Base-by-base conservation (phyloP, 2,888 invertebrate species). In the Antitype chi region DNA sequence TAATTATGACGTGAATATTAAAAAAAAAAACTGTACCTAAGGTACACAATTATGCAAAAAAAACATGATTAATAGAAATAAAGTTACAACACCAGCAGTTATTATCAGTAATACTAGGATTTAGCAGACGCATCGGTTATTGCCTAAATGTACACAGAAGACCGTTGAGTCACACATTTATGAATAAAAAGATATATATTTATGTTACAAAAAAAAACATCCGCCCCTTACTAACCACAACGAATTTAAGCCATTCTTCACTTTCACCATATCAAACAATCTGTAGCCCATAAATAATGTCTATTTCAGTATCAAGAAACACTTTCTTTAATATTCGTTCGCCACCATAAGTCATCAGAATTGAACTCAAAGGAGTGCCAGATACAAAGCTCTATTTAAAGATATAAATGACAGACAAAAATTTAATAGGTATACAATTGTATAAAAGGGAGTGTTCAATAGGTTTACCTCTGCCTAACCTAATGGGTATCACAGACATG, bases 181-280 rank as follows among this genome's bases (percentile, higher is more conserved):
- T 28, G n/a, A 6, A 25, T 17, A 57, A 7, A 15, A 0, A 57
- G n/a, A 55, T 55, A 55, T n/a, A 25, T 25, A 57, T 25, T 0
- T 25, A 57, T 6, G 13, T 57, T 20, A 38, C 6, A 9, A 59
- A 52, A 38, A 17, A 60, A 52, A 32, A 47, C 25, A 25, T 52
- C 20, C 6, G 20, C 4, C 5, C n/a, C 17, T 43, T 17, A 28
- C 11, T 13, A 75, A 59, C 43, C 55, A 43, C 32, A 67, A 62
- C 69, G 17, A 62, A 70, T 25, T 49, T 23, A 63, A 52, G 15
- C 52, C 57, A 81, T 64, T 74, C 17, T 49, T 69, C 71, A 71
- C 59, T 53, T 73, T 68, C 57, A 32, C 59, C n/a, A 55, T 70
- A 76, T 81, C 68, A 76, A 77, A 82, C 72, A 68, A 74, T 71